These are phyloP conservation scores for Centropus bengalensis DNA, from an alignment of 2,113 vertebrate species.

Conservation along the genomic window DNA sequence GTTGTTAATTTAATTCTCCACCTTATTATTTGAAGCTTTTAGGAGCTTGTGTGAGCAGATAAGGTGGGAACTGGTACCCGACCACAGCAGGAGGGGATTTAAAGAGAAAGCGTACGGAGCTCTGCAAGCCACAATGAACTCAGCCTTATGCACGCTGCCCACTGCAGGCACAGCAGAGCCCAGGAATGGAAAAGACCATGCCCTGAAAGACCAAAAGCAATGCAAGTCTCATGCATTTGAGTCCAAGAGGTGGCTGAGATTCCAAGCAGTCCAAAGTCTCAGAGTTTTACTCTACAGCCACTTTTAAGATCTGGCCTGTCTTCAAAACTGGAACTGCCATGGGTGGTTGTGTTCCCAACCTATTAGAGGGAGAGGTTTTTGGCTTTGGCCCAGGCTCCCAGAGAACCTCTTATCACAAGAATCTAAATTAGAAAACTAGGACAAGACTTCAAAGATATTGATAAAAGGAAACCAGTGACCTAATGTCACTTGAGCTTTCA, in stretches of 20 bases:
- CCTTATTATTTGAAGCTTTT: neutral
- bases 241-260: neutral
- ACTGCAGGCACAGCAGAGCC: neutral
- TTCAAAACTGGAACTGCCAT: neutral
- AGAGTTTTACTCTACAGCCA: neutral
- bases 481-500: constrained; percentile 8
- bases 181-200: fast-evolving
- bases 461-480: constrained; percentile 58
- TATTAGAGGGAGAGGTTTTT: neutral
- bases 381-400: neutral
- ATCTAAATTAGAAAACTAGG: constrained; percentile 56
- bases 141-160: fast-evolving
- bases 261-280: neutral
- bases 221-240: fast-evolving
- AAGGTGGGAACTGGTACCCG: neutral
- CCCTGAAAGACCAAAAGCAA: neutral
- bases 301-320: neutral
- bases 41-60: neutral
- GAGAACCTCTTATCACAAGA: constrained; percentile 26
- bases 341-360: neutral
- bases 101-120: neutral
- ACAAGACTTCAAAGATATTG: constrained; percentile 52
- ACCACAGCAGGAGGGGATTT: neutral
- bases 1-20: neutral
- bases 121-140: neutral